phyloP scores from a whole-genome alignment of 1,140 invertebrate species.

The Drosophila triauraria region DNA sequence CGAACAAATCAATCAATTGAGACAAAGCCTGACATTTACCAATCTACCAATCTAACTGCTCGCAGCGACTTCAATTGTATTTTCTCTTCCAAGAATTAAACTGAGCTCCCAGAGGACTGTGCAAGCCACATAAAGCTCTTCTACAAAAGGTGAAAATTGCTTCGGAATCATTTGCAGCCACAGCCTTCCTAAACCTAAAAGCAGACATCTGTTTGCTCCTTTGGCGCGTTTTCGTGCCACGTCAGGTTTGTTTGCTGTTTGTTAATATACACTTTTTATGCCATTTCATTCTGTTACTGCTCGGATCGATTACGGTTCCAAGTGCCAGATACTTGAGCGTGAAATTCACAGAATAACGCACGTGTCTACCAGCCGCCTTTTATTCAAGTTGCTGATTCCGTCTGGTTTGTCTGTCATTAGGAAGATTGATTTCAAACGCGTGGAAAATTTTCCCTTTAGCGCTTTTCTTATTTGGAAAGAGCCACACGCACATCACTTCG shows the following conservation, averaged over 20 bases:
- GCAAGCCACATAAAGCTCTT: constrained; percentile 10
- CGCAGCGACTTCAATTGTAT: constrained; percentile 21
- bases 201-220: constrained; percentile 39
- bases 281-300: constrained; percentile 67
- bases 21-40: constrained; percentile 14
- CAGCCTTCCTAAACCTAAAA: constrained; percentile 24
- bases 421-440: constrained; percentile 80
- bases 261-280: constrained; percentile 57
- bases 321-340: constrained; percentile 81
- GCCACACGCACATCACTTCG: constrained; percentile 47
- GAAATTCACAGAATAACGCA: constrained; percentile 66
- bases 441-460: constrained; percentile 48
- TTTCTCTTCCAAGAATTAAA: constrained; percentile 28
- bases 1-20: constrained; percentile 28
- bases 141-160: constrained; percentile 55
- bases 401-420: constrained; percentile 71
- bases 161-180: constrained; percentile 46
- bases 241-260: constrained; percentile 55
- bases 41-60: constrained; percentile 7
- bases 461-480: constrained; percentile 52
- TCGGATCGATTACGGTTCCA: constrained; percentile 77
- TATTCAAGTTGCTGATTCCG: constrained; percentile 26
- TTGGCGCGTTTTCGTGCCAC: constrained; percentile 37
- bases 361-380: constrained; percentile 65
- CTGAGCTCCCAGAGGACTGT: constrained; percentile 1